phyloP scores from a whole-genome alignment of 2,113 vertebrate genomes.

The Mustela nigripes region DNA sequence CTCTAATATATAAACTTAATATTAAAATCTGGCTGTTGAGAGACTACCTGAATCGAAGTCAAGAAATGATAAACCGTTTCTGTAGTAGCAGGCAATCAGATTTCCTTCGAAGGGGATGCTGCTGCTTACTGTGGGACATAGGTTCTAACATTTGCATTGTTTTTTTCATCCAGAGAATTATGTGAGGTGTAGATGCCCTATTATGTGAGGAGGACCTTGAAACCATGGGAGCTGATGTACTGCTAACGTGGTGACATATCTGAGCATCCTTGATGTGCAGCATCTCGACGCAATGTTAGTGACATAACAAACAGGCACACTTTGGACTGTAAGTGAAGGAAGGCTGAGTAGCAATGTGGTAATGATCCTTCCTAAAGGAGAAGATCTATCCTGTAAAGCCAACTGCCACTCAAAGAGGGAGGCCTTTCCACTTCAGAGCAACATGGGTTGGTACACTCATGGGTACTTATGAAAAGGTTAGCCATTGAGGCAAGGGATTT shows the following conservation, averaged over 20 bases:
- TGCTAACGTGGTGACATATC: not conserved
- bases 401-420: not conserved
- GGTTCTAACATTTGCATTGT: not conserved
- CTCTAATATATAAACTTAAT: not conserved
- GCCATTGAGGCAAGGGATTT: not conserved
- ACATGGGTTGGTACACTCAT: not conserved
- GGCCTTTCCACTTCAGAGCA: not conserved
- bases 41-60: not conserved
- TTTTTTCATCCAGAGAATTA: not conserved
- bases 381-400: conserved; percentile 35
- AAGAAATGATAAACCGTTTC: conserved; percentile 49
- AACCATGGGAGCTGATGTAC: not conserved
- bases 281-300: not conserved
- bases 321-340: conserved; percentile 32
- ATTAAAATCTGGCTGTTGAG: not conserved
- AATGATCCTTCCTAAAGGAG: not conserved
- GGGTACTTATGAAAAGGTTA: not conserved
- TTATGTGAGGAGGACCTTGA: conserved; percentile 43
- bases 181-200: not conserved
- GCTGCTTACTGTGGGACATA: not conserved
- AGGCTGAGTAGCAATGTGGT: not conserved
- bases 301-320: not conserved
- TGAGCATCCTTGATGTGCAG: not conserved
- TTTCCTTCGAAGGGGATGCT: not conserved
- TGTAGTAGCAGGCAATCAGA: not conserved